Evolutionary conservation across 2,797 vertebrate species (phyloP).

Genomic region (Sebastes dallii): DNA sequence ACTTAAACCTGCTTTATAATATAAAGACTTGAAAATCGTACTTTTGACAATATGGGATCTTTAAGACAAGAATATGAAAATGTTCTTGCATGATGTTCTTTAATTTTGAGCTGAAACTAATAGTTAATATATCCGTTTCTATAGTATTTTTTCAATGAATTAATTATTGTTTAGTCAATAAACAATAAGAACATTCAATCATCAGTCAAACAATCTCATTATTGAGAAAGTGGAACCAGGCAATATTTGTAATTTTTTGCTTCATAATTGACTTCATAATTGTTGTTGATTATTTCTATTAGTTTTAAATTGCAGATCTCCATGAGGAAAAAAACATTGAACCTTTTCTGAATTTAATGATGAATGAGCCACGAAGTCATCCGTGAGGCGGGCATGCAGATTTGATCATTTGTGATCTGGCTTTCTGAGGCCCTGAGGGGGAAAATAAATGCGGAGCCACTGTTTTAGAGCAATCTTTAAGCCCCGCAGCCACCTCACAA

Average conservation of each 20-base stretch:
- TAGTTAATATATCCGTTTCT: not conserved
- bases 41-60: too few species aligned
- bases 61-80: not conserved
- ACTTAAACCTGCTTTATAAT: too few species aligned
- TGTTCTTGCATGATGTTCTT: not conserved
- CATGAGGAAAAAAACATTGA: not conserved
- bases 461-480: conserved; percentile 15
- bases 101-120: too few species aligned
- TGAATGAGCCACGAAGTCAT: not conserved
- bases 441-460: not conserved
- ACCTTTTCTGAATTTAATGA: conserved; percentile 7
- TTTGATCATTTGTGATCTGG: conserved; percentile 38
- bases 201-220: not conserved
- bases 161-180: not conserved
- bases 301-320: not conserved
- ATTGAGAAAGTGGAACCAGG: not conserved
- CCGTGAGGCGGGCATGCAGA: not conserved
- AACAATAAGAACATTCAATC: not conserved
- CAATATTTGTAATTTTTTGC: not conserved
- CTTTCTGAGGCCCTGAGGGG: conserved; percentile 6
- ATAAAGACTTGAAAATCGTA: too few species aligned
- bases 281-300: not conserved
- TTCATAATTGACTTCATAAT: not conserved
- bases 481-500: conserved; percentile 23
- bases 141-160: not conserved